phyloP scores from a whole-genome alignment of 2,797 vertebrate species.

The Siniperca undulata region DNA sequence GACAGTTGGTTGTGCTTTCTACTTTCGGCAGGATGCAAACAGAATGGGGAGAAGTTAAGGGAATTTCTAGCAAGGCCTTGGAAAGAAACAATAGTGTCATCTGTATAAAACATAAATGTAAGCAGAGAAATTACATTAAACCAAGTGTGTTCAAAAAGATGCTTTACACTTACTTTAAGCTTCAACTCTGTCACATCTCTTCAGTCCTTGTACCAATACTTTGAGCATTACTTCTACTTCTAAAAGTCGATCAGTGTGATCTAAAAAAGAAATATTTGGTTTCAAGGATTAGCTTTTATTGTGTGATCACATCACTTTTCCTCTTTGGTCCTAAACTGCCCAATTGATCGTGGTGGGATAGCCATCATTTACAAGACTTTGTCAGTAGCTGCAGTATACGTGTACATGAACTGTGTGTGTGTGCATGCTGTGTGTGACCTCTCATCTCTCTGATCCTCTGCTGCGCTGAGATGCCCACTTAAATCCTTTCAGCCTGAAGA shows the following conservation, averaged over 20 bases:
- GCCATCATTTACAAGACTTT: neutral
- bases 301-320: neutral
- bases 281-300: neutral
- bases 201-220: neutral
- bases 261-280: neutral
- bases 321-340: neutral
- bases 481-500: slow-evolving; percentile 69
- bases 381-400: slow-evolving; percentile 12
- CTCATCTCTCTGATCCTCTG: slow-evolving; percentile 22
- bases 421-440: neutral
- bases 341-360: neutral
- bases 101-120: neutral
- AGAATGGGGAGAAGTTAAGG: neutral
- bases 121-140: neutral
- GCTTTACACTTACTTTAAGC: neutral
- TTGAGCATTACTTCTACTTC: neutral
- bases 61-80: neutral
- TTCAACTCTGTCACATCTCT: neutral
- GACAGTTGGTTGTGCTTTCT: neutral
- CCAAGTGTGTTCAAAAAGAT: neutral
- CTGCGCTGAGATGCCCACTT: slow-evolving; percentile 39
- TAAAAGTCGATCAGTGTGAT: neutral
- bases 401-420: neutral
- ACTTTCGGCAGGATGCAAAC: neutral
- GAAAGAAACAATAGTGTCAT: neutral